A percentile compares a stretch with the other conserved stretches of the same genome.
Conservation (phyloP, 1,140 invertebrate species). For the Patella vulgata region DNA sequence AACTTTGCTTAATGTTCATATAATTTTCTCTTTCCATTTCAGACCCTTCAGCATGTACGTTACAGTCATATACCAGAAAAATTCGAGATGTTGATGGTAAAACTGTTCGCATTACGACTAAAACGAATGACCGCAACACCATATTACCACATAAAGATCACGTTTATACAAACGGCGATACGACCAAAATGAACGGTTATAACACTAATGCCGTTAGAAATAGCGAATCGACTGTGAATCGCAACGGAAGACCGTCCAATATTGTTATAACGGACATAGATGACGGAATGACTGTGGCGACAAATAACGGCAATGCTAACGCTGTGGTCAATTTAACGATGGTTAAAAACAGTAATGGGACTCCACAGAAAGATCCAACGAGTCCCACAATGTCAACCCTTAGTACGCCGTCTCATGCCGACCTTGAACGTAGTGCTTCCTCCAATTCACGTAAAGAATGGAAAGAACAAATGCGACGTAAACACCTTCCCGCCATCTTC, state of each 20-base stretch:
- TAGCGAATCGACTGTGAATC: neutral
- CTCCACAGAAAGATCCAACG: neutral
- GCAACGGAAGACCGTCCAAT: neutral
- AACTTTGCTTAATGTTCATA: no score
- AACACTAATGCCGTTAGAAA: neutral
- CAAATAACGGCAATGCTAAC: constrained; percentile 6
- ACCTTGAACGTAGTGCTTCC: constrained; percentile 26
- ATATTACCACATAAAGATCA: neutral
- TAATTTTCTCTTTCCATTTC: constrained; percentile 11
- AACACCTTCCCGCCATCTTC: constrained; percentile 43
- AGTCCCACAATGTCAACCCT: neutral
- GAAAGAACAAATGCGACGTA: constrained; percentile 47
- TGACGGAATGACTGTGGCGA: constrained; percentile 27
- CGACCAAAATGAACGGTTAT: neutral
- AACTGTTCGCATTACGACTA: constrained; percentile 20
- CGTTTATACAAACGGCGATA: constrained; percentile 2
- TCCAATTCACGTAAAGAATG: constrained; percentile 27
- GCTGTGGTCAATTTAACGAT: no score
- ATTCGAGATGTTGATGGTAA: constrained; percentile 23
- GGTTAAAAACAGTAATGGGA: no score
- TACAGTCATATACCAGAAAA: constrained; percentile 42
- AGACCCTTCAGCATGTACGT: constrained; percentile 39
- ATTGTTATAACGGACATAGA: constrained; percentile 29
- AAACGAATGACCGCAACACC: constrained; percentile 1
- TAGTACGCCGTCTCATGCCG: neutral